Percentiles rank a stretch among this genome's conserved stretches.
These are phyloP conservation scores for Caenorhabditis imperialis DNA, from an alignment of 2,888 invertebrate species.

Conservation along the genomic window DNA sequence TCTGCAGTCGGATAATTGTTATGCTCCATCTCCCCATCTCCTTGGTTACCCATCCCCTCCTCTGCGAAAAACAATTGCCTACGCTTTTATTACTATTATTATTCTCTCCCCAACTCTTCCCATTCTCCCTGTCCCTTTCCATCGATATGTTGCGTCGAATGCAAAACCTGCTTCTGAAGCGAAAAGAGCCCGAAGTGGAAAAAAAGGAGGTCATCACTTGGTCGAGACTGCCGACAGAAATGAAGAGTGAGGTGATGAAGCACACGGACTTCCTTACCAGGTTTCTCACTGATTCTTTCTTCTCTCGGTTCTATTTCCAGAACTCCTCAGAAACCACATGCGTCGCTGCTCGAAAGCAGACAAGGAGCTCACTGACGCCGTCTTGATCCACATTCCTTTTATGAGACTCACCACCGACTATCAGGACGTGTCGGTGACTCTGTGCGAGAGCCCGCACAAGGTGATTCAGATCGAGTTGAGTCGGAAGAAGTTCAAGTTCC, in stretches of 20 bases:
- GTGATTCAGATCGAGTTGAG: conserved; percentile 3
- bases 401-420: not conserved
- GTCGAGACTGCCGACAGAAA: not conserved
- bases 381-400: not conserved
- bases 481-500: not conserved
- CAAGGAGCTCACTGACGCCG: not conserved
- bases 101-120: too few relatives aligned
- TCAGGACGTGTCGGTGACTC: not conserved
- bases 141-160: not conserved
- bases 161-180: not conserved
- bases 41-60: too few relatives aligned
- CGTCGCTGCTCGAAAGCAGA: not conserved
- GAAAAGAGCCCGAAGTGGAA: not conserved
- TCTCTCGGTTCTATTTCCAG: not conserved
- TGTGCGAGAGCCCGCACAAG: not conserved
- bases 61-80: too few relatives aligned
- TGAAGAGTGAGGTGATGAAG: not conserved
- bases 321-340: not conserved
- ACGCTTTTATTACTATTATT: too few relatives aligned
- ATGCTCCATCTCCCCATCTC: too few relatives aligned
- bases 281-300: not conserved
- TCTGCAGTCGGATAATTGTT: too few relatives aligned
- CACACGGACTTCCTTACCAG: not conserved
- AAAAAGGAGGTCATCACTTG: too few relatives aligned
- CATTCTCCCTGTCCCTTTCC: too few relatives aligned